A percentile compares a stretch with the other conserved stretches of the same genome.
Evolutionary conservation across 2,888 invertebrate genomes (phyloP).

Genomic region (Oxyteleia sp.): DNA sequence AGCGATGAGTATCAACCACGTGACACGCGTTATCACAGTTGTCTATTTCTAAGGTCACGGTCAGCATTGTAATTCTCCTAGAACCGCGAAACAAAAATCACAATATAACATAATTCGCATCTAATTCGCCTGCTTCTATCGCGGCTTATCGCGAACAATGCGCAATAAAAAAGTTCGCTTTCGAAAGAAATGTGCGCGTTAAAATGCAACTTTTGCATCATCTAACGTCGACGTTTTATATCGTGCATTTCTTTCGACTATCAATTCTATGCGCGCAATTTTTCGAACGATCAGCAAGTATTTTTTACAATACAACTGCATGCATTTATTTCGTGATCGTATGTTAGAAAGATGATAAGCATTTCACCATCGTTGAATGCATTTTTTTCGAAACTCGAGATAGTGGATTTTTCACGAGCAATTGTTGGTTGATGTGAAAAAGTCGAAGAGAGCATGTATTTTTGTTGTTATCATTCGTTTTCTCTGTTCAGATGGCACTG

Average conservation of each 20-base stretch:
- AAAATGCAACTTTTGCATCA: slow-evolving; percentile 7
- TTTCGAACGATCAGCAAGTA: slow-evolving; percentile 52
- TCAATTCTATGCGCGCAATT: slow-evolving; percentile 39
- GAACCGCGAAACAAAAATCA: slow-evolving; percentile 53
- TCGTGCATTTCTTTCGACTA: slow-evolving; percentile 4
- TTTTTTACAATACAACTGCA: slow-evolving; percentile 54
- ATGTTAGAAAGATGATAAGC: slow-evolving; percentile 60
- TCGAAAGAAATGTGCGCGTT: neutral
- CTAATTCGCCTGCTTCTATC: neutral
- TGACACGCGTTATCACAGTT: slow-evolving; percentile 68
- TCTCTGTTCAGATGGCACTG: too few relatives aligned
- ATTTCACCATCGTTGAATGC: slow-evolving; percentile 43
- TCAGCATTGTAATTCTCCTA: slow-evolving; percentile 70
- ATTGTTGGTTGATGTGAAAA: slow-evolving; percentile 28
- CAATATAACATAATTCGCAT: slow-evolving; percentile 38
- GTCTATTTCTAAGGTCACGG: slow-evolving; percentile 72
- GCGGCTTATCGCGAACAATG: slow-evolving; percentile 10
- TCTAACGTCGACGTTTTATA: slow-evolving; percentile 5
- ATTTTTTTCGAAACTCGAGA: slow-evolving; percentile 9
- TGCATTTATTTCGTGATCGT: slow-evolving; percentile 62
- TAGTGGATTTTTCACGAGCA: slow-evolving; percentile 30
- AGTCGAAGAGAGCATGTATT: too few relatives aligned
- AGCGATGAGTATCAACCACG: slow-evolving; percentile 58
- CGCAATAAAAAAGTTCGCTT: slow-evolving; percentile 1
- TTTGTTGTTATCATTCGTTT: too few relatives aligned